These are phyloP conservation scores for Gastracanthus pulcherrimus DNA, from an alignment of 2,888 invertebrate species.

Conservation along the genomic window DNA sequence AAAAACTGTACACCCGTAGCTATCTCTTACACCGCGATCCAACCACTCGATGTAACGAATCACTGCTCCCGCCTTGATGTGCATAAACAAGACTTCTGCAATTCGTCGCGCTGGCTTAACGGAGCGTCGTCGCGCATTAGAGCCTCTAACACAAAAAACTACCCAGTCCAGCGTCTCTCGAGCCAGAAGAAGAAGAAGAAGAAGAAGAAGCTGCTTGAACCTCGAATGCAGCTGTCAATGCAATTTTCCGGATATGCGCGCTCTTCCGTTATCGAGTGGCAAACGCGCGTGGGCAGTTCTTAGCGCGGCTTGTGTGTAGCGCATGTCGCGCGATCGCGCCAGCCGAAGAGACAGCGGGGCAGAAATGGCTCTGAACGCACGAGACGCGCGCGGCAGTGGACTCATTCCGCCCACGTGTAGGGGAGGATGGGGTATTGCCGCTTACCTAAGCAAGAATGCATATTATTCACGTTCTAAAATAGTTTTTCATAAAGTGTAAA, in stretches of 20 bases:
- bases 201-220: background rate
- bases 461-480: too few relatives aligned
- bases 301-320: background rate
- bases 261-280: slow-evolving; percentile 9
- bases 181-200: background rate
- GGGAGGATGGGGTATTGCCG: too few relatives aligned
- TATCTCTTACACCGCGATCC: too few relatives aligned
- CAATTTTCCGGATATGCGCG: background rate
- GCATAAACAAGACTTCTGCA: slow-evolving; percentile 4
- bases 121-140: background rate
- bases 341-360: background rate
- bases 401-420: too few relatives aligned
- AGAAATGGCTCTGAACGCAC: too few relatives aligned
- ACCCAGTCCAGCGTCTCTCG: too few relatives aligned
- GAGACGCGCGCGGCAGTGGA: too few relatives aligned
- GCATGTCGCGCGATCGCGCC: background rate
- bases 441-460: too few relatives aligned
- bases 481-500: too few relatives aligned
- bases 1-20: too few relatives aligned
- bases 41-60: too few relatives aligned
- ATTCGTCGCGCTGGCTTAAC: slow-evolving; percentile 8
- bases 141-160: too few relatives aligned
- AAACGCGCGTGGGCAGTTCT: slow-evolving; percentile 28
- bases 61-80: background rate
- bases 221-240: background rate